A percentile compares a stretch with the other conserved stretches of the same genome.
Evolutionary conservation across 1,140 invertebrate genomes (phyloP).

Genomic region (Tetragnatha versicolor): DNA sequence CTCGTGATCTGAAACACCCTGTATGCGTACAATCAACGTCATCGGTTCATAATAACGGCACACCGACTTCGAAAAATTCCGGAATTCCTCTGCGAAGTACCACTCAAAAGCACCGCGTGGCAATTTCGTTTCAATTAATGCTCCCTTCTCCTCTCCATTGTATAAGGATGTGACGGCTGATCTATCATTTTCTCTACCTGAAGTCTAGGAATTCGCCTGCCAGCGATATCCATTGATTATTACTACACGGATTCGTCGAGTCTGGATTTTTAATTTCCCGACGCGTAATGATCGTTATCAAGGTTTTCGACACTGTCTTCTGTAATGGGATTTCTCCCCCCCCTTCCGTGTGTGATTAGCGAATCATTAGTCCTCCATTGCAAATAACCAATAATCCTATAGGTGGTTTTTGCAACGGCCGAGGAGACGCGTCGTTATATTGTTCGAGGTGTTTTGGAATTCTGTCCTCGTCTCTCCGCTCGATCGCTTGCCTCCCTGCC

Average conservation of each 20-base stretch:
- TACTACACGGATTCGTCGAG: neutral
- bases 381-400: too few species aligned
- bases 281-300: neutral
- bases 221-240: neutral
- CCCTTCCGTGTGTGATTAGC: neutral
- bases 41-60: neutral
- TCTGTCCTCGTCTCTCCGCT: too few species aligned
- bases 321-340: neutral
- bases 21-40: neutral
- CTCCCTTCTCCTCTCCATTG: too few species aligned
- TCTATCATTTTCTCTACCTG: neutral
- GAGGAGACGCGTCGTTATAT: too few species aligned
- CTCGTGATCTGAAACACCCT: neutral
- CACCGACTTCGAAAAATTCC: too few species aligned
- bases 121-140: neutral
- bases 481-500: too few species aligned
- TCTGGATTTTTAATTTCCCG: constrained; percentile 12
- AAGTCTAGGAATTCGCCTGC: neutral
- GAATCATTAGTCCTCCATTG: constrained; percentile 4
- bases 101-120: too few species aligned
- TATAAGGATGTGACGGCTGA: too few species aligned
- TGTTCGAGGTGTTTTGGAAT: too few species aligned
- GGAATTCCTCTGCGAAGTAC: too few species aligned
- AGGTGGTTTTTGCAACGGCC: too few species aligned
- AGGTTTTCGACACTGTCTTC: neutral